Evolutionary conservation across 1,140 invertebrate species (phyloP), one percentile per base, ranked within the genome.

Genomic region (Trichonephila clavata): DNA sequence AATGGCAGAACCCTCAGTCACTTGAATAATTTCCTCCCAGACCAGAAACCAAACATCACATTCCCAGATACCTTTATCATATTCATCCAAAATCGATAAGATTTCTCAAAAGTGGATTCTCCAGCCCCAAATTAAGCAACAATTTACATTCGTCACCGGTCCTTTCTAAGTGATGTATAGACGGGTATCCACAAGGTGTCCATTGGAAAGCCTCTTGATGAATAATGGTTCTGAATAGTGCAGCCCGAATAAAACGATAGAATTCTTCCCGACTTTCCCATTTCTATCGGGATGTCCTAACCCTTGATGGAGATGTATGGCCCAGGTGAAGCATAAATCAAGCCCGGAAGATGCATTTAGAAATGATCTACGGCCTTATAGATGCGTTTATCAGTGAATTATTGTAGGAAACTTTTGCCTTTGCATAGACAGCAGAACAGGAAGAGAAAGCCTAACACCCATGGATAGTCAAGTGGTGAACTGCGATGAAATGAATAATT

Each of bases 311-410:
- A 83, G 81, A 83, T 59, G 81, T 57, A 83, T 83, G 21, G n/a
- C 43, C 50, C 20, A 57, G 81, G 81, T 83, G 81, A 14, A 20
- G 39, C 81, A 83, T 83, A 57, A 83, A 83, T 83, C 81, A 83
- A 27, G 81, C 50, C 5, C 43, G 20, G 39, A 20, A n/a, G 39
- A 57, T 57, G 81, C 81, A 57, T 57, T 83, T 83, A 50, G 39
- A 57, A 57, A 83, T 83, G 81, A 83, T 83, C 21, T 83, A 83
- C 57, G 81, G 81, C 24, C 13, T 20, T 57, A 24, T 50, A 83
- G 81, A 50, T 20, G 20, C 81, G 43, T 83, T 83, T 83, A 83
- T 83, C 81, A 81, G 77, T 83, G 81, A 83, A 81, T 81, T 81
- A 81, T 81, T 81, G 50, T 59, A 24, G 81, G 43, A 59, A 59